Percentiles rank a stretch among this genome's conserved stretches.
Evolutionary conservation across 2,888 invertebrate species (phyloP).

Genomic region (Candidula unifasciata): DNA sequence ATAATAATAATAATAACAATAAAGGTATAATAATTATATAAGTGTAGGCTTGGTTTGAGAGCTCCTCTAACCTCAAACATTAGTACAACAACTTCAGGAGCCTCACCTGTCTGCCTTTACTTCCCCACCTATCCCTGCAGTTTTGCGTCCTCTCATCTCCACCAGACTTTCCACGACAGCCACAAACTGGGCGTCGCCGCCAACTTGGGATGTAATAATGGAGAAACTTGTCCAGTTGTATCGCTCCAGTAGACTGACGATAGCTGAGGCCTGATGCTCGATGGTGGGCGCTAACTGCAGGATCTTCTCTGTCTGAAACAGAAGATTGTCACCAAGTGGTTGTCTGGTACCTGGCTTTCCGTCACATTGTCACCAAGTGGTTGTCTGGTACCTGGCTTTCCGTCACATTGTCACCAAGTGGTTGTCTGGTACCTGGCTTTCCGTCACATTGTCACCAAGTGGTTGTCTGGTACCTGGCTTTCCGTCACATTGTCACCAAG

Average conservation of each 20-base stretch:
- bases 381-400: no score
- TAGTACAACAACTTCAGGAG: not conserved
- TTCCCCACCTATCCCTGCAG: constrained; percentile 16
- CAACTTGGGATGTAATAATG: constrained; percentile 53
- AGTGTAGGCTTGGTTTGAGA: no score
- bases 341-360: no score
- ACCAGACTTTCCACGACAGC: constrained; percentile 44
- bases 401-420: no score
- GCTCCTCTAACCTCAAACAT: no score
- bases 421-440: no score
- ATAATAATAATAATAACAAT: not conserved
- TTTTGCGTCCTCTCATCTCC: constrained; percentile 33
- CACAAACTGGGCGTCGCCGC: constrained; percentile 54
- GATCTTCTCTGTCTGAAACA: not conserved
- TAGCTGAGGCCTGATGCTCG: constrained; percentile 55
- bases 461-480: no score
- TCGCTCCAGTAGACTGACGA: constrained; percentile 53
- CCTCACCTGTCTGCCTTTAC: constrained; percentile 30
- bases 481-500: no score
- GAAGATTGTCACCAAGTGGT: no score
- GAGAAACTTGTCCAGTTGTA: constrained; percentile 58
- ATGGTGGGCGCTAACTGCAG: constrained; percentile 59
- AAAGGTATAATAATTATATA: not conserved
- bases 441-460: no score
- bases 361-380: no score